Conservation (phyloP, 2,888 invertebrate species). For the Cheilosia urbana region DNA sequence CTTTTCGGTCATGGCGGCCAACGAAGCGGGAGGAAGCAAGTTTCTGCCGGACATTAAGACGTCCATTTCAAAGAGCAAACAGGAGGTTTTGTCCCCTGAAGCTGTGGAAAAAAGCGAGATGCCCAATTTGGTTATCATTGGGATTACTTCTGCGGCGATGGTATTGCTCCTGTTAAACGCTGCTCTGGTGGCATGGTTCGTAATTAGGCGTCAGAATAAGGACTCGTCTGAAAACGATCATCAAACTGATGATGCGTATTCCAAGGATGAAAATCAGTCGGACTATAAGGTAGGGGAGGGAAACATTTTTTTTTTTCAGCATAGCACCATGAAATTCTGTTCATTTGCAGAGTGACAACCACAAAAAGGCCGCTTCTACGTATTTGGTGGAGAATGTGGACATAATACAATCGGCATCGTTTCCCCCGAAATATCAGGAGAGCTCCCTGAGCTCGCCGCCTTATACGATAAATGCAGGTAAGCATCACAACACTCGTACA, state of each 20-base stretch:
- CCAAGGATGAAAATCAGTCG: conserved; percentile 82
- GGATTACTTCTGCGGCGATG: conserved; percentile 82
- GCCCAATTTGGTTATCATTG: conserved; percentile 82
- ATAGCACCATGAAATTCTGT: background rate
- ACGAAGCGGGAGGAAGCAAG: conserved; percentile 82
- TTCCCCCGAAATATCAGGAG: conserved; percentile 82
- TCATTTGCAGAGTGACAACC: conserved; percentile 81
- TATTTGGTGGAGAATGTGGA: conserved; percentile 82
- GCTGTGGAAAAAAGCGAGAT: conserved; percentile 82
- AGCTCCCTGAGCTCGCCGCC: conserved; percentile 82
- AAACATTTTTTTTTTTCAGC: background rate
- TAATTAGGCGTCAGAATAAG: conserved; percentile 81
- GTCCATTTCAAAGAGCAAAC: conserved; percentile 32
- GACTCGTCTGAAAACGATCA: conserved; percentile 80
- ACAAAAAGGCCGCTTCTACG: conserved; percentile 82
- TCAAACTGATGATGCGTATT: conserved; percentile 82
- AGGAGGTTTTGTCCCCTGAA: conserved; percentile 80
- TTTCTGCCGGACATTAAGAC: conserved; percentile 81
- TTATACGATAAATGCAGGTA: conserved; percentile 77
- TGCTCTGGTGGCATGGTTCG: conserved; percentile 82
- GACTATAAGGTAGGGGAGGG: conserved; percentile 80
- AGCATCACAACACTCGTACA: background rate
- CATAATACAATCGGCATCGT: conserved; percentile 82
- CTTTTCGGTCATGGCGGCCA: conserved; percentile 82
- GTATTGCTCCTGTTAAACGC: conserved; percentile 80